A percentile compares a stretch with the other conserved stretches of the same genome.
phyloP scores from a whole-genome alignment of 1,140 invertebrate species.

The Yoshiicerus persimilis region DNA sequence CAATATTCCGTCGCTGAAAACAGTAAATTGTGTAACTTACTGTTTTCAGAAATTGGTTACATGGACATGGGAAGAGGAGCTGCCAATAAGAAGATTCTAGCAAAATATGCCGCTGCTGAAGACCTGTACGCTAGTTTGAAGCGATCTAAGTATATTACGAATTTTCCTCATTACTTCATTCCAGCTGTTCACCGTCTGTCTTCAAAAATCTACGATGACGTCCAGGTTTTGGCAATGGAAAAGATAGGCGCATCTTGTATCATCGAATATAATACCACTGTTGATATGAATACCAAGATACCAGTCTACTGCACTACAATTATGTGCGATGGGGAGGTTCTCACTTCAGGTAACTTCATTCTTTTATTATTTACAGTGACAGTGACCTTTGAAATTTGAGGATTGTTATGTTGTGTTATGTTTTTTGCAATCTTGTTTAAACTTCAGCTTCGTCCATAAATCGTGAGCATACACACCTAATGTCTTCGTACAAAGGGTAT shows the following conservation, averaged over 20 bases:
- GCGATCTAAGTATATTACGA: background rate
- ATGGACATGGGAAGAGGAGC: background rate
- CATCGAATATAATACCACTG: background rate
- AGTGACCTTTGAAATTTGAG: too few relatives aligned
- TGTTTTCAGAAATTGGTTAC: background rate
- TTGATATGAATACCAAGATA: too few relatives aligned
- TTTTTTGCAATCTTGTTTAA: background rate
- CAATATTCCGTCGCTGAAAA: background rate
- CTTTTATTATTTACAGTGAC: too few relatives aligned
- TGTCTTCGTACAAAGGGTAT: background rate
- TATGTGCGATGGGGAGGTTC: too few relatives aligned
- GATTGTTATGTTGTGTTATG: too few relatives aligned
- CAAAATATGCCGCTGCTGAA: background rate
- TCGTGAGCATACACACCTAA: background rate
- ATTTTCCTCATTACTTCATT: background rate
- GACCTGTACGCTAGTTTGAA: background rate
- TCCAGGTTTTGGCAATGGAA: background rate
- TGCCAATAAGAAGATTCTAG: background rate
- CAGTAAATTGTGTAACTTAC: background rate
- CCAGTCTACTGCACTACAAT: too few relatives aligned
- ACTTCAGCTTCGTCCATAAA: background rate
- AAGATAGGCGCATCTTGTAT: background rate
- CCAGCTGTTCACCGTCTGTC: background rate
- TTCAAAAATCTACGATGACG: background rate
- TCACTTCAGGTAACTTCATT: too few relatives aligned